Conservation (phyloP, 2,888 invertebrate species). For the Girardia tigrina region DNA sequence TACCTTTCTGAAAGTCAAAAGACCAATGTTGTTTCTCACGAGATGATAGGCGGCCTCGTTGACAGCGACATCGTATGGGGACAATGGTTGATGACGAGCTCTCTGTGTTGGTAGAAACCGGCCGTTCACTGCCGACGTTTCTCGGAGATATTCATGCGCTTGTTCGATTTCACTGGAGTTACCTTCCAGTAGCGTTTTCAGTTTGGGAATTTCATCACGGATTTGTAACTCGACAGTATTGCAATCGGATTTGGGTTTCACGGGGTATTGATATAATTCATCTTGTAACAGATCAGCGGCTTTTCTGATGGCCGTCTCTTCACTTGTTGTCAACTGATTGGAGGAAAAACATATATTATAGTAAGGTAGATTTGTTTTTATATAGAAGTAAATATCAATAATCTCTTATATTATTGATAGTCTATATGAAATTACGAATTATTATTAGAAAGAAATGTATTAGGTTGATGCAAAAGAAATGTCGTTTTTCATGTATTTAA, state of each 20-base stretch:
- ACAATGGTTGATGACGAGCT: constrained; percentile 25
- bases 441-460: no score
- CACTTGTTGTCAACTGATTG: neutral
- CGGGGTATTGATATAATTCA: neutral
- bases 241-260: neutral
- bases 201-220: neutral
- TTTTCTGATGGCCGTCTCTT: neutral
- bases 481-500: no score
- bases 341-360: no score
- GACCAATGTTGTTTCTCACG: constrained; percentile 28
- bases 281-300: neutral
- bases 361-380: no score
- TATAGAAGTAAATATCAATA: no score
- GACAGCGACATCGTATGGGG: constrained; percentile 36
- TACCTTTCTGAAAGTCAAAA: constrained; percentile 34
- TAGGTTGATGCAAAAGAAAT: no score
- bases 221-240: neutral
- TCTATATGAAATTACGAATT: no score
- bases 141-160: constrained; percentile 33
- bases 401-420: no score
- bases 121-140: constrained; percentile 32
- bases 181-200: neutral
- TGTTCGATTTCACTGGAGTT: neutral
- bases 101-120: constrained; percentile 30
- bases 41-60: constrained; percentile 34